A percentile compares a stretch with the other conserved stretches of the same genome.
Conservation (phyloP, 1,140 invertebrate genomes). For the Lysiphlebus fabarum region DNA sequence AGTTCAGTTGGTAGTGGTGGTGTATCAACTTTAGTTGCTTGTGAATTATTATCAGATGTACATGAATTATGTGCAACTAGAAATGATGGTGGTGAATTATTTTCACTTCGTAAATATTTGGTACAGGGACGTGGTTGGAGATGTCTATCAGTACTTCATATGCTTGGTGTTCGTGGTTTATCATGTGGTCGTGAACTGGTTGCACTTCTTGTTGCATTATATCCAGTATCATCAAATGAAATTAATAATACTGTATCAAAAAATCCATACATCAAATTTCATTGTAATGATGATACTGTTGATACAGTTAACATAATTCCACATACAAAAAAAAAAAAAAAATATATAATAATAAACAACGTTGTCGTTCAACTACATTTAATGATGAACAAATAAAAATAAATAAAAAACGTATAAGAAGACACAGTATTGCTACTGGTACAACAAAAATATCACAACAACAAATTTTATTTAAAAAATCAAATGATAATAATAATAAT, state of each 20-base stretch:
- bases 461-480: neutral
- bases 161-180: slow-evolving; percentile 59
- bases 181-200: slow-evolving; percentile 62
- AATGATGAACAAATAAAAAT: slow-evolving; percentile 20
- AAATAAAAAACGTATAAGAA: slow-evolving; percentile 18
- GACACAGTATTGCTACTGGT: slow-evolving; percentile 12
- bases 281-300: slow-evolving; percentile 42
- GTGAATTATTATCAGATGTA: slow-evolving; percentile 63
- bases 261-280: slow-evolving; percentile 46
- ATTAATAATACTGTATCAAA: slow-evolving; percentile 5
- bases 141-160: slow-evolving; percentile 58
- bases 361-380: slow-evolving; percentile 18
- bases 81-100: slow-evolving; percentile 48
- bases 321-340: slow-evolving; percentile 31
- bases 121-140: slow-evolving; percentile 62
- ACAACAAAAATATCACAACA: slow-evolving; percentile 4
- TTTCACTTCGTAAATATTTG: slow-evolving; percentile 56
- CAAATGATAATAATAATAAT: neutral
- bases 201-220: slow-evolving; percentile 61
- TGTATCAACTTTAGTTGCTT: slow-evolving; percentile 60
- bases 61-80: slow-evolving; percentile 56
- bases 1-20: slow-evolving; percentile 52
- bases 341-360: slow-evolving; percentile 22
- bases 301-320: slow-evolving; percentile 43
- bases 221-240: slow-evolving; percentile 51